A percentile compares a stretch with the other conserved stretches of the same genome.
Conservation (phyloP, 2,113 vertebrate species). For the Mormyrus lacerda region DNA sequence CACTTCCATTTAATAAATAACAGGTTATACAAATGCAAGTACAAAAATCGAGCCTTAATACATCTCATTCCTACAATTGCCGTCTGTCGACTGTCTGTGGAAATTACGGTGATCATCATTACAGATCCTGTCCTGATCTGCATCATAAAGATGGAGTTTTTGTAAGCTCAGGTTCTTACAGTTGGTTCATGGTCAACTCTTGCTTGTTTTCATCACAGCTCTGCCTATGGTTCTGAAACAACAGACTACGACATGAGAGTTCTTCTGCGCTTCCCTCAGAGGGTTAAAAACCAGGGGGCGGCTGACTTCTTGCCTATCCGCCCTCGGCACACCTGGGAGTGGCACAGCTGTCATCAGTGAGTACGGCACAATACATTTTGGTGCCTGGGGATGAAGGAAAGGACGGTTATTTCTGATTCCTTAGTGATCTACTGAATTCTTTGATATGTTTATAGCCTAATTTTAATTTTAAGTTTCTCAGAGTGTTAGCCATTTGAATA, state of each 20-base stretch:
- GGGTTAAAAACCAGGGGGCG: constrained; percentile 89
- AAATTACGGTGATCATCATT: neutral
- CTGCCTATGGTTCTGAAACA: constrained; percentile 74
- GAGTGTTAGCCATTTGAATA: neutral
- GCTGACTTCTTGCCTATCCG: constrained; percentile 91
- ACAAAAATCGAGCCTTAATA: neutral
- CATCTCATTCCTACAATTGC: neutral
- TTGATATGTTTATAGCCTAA: neutral
- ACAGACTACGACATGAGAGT: constrained; percentile 86
- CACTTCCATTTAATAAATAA: neutral
- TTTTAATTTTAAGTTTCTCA: neutral
- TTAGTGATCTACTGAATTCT: neutral
- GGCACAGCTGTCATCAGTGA: constrained; percentile 99
- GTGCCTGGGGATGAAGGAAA: neutral
- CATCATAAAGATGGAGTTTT: neutral
- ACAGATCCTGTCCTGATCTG: neutral
- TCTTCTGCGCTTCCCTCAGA: constrained; percentile 88
- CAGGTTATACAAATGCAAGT: neutral
- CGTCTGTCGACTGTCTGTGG: neutral
- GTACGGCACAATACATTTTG: constrained; percentile 36
- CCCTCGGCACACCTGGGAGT: constrained; percentile 88
- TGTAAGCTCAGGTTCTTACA: neutral
- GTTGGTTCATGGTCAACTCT: neutral
- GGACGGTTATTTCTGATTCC: neutral
- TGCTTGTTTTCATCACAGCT: constrained; percentile 54